Evolutionary conservation across 2,888 invertebrate species (phyloP), one percentile per base, ranked within the genome.

Genomic region (Zygaena filipendulae): DNA sequence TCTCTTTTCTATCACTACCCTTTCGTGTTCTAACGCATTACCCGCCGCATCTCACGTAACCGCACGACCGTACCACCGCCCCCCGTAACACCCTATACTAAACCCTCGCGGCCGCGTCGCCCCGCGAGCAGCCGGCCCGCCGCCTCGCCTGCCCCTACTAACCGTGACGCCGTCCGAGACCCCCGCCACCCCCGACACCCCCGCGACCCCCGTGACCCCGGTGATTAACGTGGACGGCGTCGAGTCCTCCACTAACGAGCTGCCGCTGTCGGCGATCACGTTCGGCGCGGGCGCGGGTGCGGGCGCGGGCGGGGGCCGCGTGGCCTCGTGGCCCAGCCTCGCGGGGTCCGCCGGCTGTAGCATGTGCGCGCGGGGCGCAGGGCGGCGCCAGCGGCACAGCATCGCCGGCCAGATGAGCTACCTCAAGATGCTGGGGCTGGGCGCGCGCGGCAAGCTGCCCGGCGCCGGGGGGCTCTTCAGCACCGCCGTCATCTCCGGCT

Each of bases 381-480:
- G 85, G 85, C 88, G 90, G 82, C 91, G 91, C 81, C 93, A 93
- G 84, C 90, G 93, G 81, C 93, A 94, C 91, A 93, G 93, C 86
- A 91, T 94, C 86, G 91, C 92, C 83, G 92, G 92, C 83, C 93
- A 93, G 88, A 90, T 92, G 90, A 91, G 88, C 86, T 91, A 91
- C 86, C 90, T 90, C 85, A 91, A 91, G 87, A 87, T 91, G 87
- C 85, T 91, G 82, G 90, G 90, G 58, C 88, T 91, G 77, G 87
- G 69, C 43, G 72, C 63, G 45, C 64, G 77, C 44, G 72, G 69
- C 45, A 77, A 81, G 53, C 63, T 87, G 87, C 49, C 87, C 82
- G 45, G 83, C 36, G 85, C 90, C 44, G 92, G 90, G 67, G 92
- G 92, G 38, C 86, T 97, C 47, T 96, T 97, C 85, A 94, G 93